Base-by-base conservation (phyloP, 2,797 vertebrate genomes). In the Rallus crepitans region DNA sequence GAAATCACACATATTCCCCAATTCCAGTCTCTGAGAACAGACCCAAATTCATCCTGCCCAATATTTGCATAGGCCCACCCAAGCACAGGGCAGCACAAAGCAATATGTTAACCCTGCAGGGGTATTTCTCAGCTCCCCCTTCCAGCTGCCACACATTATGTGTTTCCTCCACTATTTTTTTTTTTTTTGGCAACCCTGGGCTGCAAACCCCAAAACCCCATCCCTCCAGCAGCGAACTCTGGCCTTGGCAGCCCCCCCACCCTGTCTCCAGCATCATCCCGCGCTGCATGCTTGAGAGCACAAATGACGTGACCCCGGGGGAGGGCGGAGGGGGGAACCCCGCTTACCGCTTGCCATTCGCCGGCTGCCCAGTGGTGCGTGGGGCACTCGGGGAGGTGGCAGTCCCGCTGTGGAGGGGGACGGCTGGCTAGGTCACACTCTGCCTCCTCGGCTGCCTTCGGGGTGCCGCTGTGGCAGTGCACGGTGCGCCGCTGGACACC, bases 341-440 rank as follows among this genome's bases (percentile, higher is more conserved):
- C 33, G 84, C 98, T 99, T 97, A 99, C 99, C 96, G 97, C 92
- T 97, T 98, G 98, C 99, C 99, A 99, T 55, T 98, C 98, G 84
- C 98, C 98, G 24, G 98, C 98, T n/a, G 97, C 98, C 99, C 99
- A 99, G 86, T 88, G 97, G 95, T 98, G 99, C 53, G 93, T 94
- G 56, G 98, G 98, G 86, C 99, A 99, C 31, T 97, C 98, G 0
- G 97, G 94, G 52, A 96, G 97, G 50, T 97, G 98, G 94, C 99
- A 99, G 97, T 96, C 97, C 82, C 98, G 98, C 93, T 98, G 98
- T 0, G 98, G 96, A 6, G 97, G 40, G 0, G 99, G 99, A 76
- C 98, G 98, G 93, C 96, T 68, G 59, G 95, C 96, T 2, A 84
- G 98, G 59, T 96, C 90, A 65, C 99, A 99, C 85, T 97, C 98